phyloP scores from a whole-genome alignment of 1,140 invertebrate genomes.

The Bicyclus anynana region DNA sequence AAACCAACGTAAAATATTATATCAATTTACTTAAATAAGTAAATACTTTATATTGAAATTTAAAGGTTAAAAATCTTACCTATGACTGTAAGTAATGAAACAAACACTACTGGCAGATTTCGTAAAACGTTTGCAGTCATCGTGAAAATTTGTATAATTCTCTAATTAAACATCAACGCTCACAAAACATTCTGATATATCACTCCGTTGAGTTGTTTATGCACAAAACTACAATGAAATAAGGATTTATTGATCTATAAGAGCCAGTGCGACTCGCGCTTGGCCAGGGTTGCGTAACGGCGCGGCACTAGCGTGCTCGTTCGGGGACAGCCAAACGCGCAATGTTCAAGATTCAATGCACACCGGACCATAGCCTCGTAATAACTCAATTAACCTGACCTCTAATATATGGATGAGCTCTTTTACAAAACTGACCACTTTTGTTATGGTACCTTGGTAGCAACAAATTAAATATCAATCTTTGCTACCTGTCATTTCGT shows the following conservation, averaged over 20 bases:
- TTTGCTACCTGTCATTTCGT: too few relatives aligned
- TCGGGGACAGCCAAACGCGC: conserved; percentile 54
- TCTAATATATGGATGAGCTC: conserved; percentile 10
- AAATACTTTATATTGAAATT: neutral
- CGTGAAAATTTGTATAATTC: conserved; percentile 25
- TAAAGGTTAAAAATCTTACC: conserved; percentile 36
- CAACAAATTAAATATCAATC: too few relatives aligned
- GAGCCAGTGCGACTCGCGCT: conserved; percentile 19
- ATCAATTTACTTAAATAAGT: too few relatives aligned
- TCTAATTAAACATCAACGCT: conserved; percentile 24
- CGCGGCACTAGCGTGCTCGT: conserved; percentile 49
- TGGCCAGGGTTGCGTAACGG: conserved; percentile 33
- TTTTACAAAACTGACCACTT: neutral
- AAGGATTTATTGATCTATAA: conserved; percentile 22
- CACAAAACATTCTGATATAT: conserved; percentile 43
- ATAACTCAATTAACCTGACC: conserved; percentile 10
- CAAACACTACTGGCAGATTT: conserved; percentile 36
- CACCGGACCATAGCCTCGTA: conserved; percentile 12
- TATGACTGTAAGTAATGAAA: conserved; percentile 38
- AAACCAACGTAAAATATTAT: too few relatives aligned
- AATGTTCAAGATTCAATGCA: conserved; percentile 36
- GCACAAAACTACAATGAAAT: conserved; percentile 7
- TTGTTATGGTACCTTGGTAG: neutral
- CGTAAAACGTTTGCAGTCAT: conserved; percentile 44
- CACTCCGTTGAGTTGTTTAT: conserved; percentile 11